These are phyloP conservation scores for Lophius piscatorius DNA, from an alignment of 2,113 vertebrate species.

Conservation along the genomic window DNA sequence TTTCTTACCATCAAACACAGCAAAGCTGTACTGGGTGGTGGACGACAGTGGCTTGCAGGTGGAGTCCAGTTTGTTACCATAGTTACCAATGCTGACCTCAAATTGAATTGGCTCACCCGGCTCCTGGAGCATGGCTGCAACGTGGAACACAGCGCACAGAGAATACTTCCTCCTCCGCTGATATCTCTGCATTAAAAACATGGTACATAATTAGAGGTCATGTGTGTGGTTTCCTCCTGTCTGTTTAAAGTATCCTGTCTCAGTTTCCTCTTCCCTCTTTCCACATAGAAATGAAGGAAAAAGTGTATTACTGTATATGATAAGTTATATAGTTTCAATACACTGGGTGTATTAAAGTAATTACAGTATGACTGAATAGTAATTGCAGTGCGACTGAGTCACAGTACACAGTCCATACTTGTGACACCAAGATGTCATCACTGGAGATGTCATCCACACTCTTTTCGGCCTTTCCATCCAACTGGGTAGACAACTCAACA, in stretches of 20 bases:
- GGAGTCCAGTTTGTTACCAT: conserved; percentile 95
- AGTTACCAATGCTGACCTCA: conserved; percentile 98
- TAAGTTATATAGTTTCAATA: too few species aligned
- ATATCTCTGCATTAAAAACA: conserved; percentile 84
- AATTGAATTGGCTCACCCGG: conserved; percentile 95
- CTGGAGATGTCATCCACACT: conserved; percentile 86
- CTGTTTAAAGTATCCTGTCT: not conserved
- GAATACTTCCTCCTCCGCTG: conserved; percentile 92
- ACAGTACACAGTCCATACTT: conserved; percentile 79
- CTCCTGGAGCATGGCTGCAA: conserved; percentile 93
- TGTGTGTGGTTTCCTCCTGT: too few species aligned
- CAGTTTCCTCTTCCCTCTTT: not conserved
- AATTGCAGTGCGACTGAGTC: too few species aligned
- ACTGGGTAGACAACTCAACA: conserved; percentile 88
- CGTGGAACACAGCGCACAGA: conserved; percentile 92
- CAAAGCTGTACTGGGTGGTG: conserved; percentile 92
- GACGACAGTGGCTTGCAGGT: conserved; percentile 96
- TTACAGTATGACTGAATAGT: too few species aligned
- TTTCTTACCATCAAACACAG: conserved; percentile 90
- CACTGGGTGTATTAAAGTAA: too few species aligned
- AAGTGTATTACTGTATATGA: too few species aligned
- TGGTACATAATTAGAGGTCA: not conserved
- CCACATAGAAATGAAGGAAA: not conserved
- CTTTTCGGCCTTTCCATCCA: conserved; percentile 86
- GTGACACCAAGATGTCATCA: conserved; percentile 91